Evolutionary conservation across 1,140 invertebrate species (phyloP), one percentile per base, ranked within the genome.

Genomic region (Nylanderia fulva): DNA sequence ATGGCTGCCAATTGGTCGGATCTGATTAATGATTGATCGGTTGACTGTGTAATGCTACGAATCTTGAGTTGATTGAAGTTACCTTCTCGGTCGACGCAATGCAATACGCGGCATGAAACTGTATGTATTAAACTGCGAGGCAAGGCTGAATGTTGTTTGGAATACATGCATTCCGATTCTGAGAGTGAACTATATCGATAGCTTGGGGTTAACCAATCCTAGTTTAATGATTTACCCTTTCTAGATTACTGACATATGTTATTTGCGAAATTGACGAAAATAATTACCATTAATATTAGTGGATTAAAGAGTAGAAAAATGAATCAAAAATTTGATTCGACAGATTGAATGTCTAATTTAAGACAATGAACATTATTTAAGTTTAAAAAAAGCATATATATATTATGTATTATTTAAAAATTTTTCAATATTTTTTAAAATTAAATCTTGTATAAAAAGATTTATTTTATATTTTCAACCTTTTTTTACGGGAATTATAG

Each of bases 1-100:
- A 27, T 71, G 52, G 77, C 36, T 58, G 24, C 66, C 77, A 82
- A n/a, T 82, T 64, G n/a, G 66, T 72, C 66, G 66, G 33, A 18
- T 71, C 52, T 82, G 77, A 72, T 71, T 82, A 82, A 82, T 82
- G 66, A 82, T 82, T 72, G 66, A 82, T 82, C 77, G 69, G 52
- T 72, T 82, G 66, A 72, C 36, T 82, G 29, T 72, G 66, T 82
- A 71, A 71, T 58, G 66, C 66, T 72, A 54, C 66, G 52, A 82
- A 71, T 82, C 77, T 72, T 66, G 24, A 29, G n/a, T 72, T 82
- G 77, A 82, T 82, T 82, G 77, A 72, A 82, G 77, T 61, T 82
- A 60, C 77, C 77, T 72, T 82, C 66, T 33, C 52, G 77, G 76
- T 69, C 36, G 39, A 82, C 52, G 66, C 54, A 72, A 72, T 36